Base-by-base conservation (phyloP, 2,888 invertebrate genomes). In the Heliconius erato region DNA sequence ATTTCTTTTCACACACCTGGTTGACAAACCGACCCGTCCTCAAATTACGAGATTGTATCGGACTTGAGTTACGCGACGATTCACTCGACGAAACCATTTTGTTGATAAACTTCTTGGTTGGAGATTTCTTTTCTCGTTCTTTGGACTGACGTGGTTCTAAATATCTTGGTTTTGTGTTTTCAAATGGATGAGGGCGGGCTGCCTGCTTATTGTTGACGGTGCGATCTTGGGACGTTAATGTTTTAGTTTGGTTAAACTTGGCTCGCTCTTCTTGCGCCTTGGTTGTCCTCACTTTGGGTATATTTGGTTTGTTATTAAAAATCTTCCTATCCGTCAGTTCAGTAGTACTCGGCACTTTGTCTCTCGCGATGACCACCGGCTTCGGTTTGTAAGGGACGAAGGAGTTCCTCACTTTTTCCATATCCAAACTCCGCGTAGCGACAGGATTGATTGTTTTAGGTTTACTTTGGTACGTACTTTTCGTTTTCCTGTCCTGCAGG, bases 41-140 rank as follows among this genome's bases (percentile, higher is more conserved):
- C 71, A 87, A 59, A 59, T 89, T 89, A 1, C 96, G 92, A 85
- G 93, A 92, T 90, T 96, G 96, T 3, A 97, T 96, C 1, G 97
- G 97, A 87, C 97, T 97, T 3, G 97, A 97, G 84, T 97, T 97
- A 19, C 97, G 95, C 0, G 97, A 97, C 0, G 97, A 97, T 87
- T 97, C 97, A 74, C 96, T 97, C 0, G 97, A 97, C 1, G 97
- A 97, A 26, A 96, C 92, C 89, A 96, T 93, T 85, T 95, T 95
- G 68, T 95, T 93, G 32, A 93, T 90, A 32, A 95, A 88, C 81
- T 95, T 96, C 54, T 93, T 94, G 3, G 91, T 85, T 32, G 91
- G 86, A 84, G 90, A 84, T 74, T 89, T 90, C 79, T 87, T 89
- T 3, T 87, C 88, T 6, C 77, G 86, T 7, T 90, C 91, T 76